Conservation (phyloP, 2,797 vertebrate genomes). For the Enteromius thamalakanensis region DNA sequence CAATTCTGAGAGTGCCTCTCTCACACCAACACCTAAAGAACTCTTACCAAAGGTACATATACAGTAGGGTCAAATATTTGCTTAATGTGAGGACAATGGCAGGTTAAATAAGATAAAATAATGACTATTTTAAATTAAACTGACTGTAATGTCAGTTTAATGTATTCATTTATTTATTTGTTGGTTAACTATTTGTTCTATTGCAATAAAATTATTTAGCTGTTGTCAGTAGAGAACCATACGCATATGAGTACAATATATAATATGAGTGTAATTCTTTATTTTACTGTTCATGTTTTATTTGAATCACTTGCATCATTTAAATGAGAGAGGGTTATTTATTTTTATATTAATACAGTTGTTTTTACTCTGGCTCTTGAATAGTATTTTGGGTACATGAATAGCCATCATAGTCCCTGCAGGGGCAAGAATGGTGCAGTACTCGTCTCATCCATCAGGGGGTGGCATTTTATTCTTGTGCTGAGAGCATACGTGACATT, state of each 20-base stretch:
- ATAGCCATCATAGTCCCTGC: not conserved
- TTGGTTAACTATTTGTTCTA: not conserved
- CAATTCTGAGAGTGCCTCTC: constrained; percentile 64
- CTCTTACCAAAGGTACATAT: constrained; percentile 84
- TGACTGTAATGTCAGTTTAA: not conserved
- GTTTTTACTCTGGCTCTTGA: not conserved
- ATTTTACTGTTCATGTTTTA: not conserved
- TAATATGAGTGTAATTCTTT: not conserved
- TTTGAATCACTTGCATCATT: not conserved
- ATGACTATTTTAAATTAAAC: too few relatives aligned
- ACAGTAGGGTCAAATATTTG: not conserved
- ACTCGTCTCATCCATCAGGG: constrained; percentile 63
- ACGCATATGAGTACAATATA: not conserved
- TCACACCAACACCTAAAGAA: constrained; percentile 79
- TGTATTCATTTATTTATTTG: not conserved
- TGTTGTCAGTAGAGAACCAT: not conserved
- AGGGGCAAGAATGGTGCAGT: constrained; percentile 57
- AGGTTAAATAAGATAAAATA: not conserved
- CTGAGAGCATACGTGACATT: constrained; percentile 38
- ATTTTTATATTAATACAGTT: not conserved
- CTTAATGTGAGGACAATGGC: not conserved
- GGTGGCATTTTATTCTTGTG: constrained; percentile 60
- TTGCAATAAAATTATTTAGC: not conserved
- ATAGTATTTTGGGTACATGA: not conserved
- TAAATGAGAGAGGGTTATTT: not conserved